A percentile compares a stretch with the other conserved stretches of the same genome.
These are phyloP conservation scores for Ptychobarbus kaznakovi DNA, from an alignment of 2,797 vertebrate genomes.

Conservation along the genomic window DNA sequence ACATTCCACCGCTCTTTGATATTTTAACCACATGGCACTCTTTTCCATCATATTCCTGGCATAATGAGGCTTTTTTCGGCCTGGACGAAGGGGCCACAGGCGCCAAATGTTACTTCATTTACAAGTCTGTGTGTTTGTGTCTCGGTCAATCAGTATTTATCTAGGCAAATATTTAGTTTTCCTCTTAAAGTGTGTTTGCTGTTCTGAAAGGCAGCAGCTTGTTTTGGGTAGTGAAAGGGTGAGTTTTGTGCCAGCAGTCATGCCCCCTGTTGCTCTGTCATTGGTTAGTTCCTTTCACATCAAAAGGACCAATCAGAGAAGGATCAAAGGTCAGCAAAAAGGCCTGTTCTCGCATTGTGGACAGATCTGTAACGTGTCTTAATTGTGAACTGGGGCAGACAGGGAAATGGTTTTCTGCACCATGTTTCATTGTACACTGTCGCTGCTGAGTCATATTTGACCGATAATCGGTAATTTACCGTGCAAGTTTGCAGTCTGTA, in stretches of 20 bases:
- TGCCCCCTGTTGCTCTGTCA: constrained; percentile 52
- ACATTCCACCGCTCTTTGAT: constrained; percentile 72
- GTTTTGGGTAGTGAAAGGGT: constrained; percentile 67
- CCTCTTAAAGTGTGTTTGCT: constrained; percentile 76
- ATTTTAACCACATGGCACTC: constrained; percentile 68
- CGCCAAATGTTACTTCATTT: constrained; percentile 67
- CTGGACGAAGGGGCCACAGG: constrained; percentile 68
- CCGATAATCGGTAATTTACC: background rate
- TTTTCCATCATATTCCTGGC: constrained; percentile 53
- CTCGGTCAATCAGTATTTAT: constrained; percentile 67
- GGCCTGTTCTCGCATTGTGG: constrained; percentile 11
- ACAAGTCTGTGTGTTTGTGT: constrained; percentile 60
- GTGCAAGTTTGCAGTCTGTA: background rate
- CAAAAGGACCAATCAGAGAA: constrained; percentile 48
- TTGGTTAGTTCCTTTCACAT: constrained; percentile 54
- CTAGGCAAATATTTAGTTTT: constrained; percentile 81
- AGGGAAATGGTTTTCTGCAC: background rate
- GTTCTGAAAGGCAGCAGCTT: constrained; percentile 70
- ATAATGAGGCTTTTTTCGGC: constrained; percentile 72
- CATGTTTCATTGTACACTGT: background rate
- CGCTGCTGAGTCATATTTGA: background rate
- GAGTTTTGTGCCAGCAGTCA: constrained; percentile 63
- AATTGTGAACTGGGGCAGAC: background rate
- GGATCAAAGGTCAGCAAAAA: constrained; percentile 65
- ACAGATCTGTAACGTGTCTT: background rate